Conservation (phyloP, 2,113 vertebrate genomes). For the Sminthopsis crassicaudata region DNA sequence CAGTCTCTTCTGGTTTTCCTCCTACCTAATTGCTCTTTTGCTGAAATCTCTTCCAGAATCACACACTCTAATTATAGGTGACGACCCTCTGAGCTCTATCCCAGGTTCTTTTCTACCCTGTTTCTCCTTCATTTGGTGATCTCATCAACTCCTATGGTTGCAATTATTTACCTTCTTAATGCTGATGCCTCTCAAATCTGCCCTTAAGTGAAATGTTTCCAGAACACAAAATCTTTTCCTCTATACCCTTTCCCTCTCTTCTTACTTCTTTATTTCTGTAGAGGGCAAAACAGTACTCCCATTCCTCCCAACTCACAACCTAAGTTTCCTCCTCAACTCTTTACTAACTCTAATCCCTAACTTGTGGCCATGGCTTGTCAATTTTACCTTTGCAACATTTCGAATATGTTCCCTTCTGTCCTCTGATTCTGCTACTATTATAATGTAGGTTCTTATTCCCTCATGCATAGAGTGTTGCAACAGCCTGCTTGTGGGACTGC, state of each 20-base stretch:
- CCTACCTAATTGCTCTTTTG: neutral
- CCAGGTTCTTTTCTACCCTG: neutral
- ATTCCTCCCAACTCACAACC: neutral
- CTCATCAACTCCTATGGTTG: neutral
- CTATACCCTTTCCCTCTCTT: no score
- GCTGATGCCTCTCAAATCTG: no score
- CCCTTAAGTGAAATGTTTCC: neutral
- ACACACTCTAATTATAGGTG: neutral
- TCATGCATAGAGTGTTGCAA: neutral
- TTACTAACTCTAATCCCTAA: neutral
- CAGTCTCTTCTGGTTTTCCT: neutral
- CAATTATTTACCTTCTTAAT: neutral
- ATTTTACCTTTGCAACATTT: neutral
- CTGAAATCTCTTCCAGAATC: neutral
- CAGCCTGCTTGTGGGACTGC: no score
- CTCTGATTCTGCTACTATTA: neutral
- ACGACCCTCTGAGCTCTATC: neutral
- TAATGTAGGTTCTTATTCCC: neutral
- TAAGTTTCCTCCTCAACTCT: neutral
- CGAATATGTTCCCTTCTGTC: neutral
- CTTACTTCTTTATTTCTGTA: neutral
- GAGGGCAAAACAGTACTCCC: neutral
- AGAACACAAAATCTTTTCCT: no score
- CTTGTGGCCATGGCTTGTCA: neutral
- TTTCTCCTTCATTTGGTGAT: neutral